Evolutionary conservation across 2,797 vertebrate species (phyloP), one percentile per base, ranked within the genome.

Genomic region (Coendou prehensilis): DNA sequence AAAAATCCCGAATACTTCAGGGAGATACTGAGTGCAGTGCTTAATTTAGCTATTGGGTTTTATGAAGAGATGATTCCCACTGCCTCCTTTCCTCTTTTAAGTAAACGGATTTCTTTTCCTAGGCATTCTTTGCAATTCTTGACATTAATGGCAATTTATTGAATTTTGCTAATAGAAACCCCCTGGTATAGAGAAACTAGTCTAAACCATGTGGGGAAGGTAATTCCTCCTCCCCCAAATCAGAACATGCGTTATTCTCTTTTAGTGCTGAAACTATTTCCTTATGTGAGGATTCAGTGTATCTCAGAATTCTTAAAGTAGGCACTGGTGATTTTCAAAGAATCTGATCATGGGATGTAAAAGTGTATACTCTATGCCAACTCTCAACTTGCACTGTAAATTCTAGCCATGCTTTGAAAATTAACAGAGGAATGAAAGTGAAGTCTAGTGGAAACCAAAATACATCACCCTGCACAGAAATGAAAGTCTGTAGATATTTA

Each of bases 251-350:
- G 96, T 98, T 99, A 98, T 99, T 98, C 98, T 93, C 5, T 85
- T 63, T 59, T 88, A 98, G 98, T 99, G 97, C 98, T 99, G 99
- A 99, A 99, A 98, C 97, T 97, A 79, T 89, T 96, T 41, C 22
- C 86, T 92, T 67, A 22, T 80, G 9, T n/a, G 67, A 95, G 90
- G 95, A 96, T 97, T 95, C 76, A 90, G 47, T 96, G 52, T 92
- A 88, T 75, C 41, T 88, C 41, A 80, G 75, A 81, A 91, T 75
- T 96, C 52, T 91, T 92, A 54, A 85, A 92, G 67, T 91, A 94
- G 64, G 67, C 87, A 67, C 57, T 95, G 61, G 61, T 73, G 75
- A 52, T 95, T 95, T 98, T 95, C 56, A 91, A 81, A 96, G 54
- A 95, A 57, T 93, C 54, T 87, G 63, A 89, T 78, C 18, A 14